phyloP scores from a whole-genome alignment of 2,797 vertebrate genomes.

The Erpetoichthys calabaricus region DNA sequence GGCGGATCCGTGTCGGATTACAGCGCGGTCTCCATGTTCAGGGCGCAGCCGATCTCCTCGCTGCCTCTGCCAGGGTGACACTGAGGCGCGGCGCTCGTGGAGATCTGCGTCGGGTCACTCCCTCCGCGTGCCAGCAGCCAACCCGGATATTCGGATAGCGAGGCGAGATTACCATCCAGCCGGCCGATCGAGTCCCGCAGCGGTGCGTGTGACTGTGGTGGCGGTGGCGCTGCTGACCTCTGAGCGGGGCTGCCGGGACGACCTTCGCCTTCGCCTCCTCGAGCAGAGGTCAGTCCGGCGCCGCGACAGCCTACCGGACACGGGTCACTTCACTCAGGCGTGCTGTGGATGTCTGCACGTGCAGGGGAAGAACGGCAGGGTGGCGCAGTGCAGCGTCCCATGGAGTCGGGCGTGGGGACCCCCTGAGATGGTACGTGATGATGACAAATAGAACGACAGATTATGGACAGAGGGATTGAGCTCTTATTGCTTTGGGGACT shows the following conservation, averaged over 20 bases:
- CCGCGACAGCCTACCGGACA: no score
- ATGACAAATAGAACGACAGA: no score
- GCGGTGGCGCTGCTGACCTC: slow-evolving; percentile 25
- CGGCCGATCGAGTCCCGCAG: slow-evolving; percentile 19
- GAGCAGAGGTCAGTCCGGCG: slow-evolving; percentile 37
- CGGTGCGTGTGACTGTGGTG: slow-evolving; percentile 29
- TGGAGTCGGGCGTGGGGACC: no score
- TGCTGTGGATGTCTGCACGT: no score
- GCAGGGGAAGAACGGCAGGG: no score
- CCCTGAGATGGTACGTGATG: no score
- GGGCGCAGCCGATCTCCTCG: slow-evolving; percentile 25
- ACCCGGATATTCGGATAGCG: slow-evolving; percentile 37
- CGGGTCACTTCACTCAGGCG: no score
- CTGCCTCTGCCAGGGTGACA: slow-evolving; percentile 18
- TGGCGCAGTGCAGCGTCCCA: no score
- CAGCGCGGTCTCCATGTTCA: slow-evolving; percentile 9
- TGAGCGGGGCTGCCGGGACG: slow-evolving; percentile 16
- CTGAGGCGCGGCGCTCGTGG: slow-evolving; percentile 30
- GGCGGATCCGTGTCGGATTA: slow-evolving; percentile 29
- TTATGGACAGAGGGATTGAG: no score
- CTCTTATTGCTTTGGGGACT: no score
- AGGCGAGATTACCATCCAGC: slow-evolving; percentile 15
- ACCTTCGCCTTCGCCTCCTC: slow-evolving; percentile 20
- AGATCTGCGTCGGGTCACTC: slow-evolving; percentile 34
- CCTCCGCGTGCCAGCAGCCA: slow-evolving; percentile 28